These are phyloP conservation scores for Ormyrus nitidulus DNA, from an alignment of 2,888 invertebrate genomes.

Conservation along the genomic window DNA sequence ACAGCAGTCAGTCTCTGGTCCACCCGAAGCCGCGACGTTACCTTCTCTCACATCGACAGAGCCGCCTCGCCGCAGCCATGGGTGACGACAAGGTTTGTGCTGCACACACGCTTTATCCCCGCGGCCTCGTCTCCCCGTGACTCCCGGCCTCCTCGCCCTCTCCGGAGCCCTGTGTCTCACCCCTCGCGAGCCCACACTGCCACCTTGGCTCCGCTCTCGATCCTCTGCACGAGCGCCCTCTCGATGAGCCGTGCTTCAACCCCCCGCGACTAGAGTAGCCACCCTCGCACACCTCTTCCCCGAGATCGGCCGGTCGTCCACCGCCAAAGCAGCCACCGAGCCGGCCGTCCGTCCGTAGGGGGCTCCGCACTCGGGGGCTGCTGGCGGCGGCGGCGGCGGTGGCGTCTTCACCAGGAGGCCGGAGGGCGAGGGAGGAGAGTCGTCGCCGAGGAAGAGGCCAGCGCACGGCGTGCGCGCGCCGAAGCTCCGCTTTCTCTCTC, in stretches of 20 bases:
- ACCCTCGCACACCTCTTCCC: not conserved
- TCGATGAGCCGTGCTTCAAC: conserved; percentile 5
- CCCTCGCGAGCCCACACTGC: conserved; percentile 13
- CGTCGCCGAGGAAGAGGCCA: conserved; percentile 25
- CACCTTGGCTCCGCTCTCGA: not conserved
- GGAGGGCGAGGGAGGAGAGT: conserved; percentile 56
- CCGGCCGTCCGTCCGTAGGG: not conserved
- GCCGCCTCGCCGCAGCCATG: conserved; percentile 66
- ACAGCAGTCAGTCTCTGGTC: conserved; percentile 79
- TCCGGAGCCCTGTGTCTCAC: not conserved
- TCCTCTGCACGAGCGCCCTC: conserved; percentile 46
- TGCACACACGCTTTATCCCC: conserved; percentile 33
- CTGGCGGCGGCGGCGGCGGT: not conserved
- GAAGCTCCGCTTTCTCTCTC: not conserved
- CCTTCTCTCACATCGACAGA: conserved; percentile 76
- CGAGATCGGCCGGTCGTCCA: too few species aligned
- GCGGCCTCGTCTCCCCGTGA: not conserved
- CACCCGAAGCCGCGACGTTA: conserved; percentile 81
- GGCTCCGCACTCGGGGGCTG: conserved; percentile 32
- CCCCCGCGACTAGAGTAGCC: not conserved
- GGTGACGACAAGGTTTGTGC: conserved; percentile 73
- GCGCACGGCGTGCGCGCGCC: not conserved
- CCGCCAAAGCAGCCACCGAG: not conserved
- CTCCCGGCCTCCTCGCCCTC: not conserved
- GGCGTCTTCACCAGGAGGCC: too few species aligned